Percentiles rank a stretch among this genome's conserved stretches.
phyloP scores from a whole-genome alignment of 2,797 vertebrate species.

The Pachyuromys duprasi region DNA sequence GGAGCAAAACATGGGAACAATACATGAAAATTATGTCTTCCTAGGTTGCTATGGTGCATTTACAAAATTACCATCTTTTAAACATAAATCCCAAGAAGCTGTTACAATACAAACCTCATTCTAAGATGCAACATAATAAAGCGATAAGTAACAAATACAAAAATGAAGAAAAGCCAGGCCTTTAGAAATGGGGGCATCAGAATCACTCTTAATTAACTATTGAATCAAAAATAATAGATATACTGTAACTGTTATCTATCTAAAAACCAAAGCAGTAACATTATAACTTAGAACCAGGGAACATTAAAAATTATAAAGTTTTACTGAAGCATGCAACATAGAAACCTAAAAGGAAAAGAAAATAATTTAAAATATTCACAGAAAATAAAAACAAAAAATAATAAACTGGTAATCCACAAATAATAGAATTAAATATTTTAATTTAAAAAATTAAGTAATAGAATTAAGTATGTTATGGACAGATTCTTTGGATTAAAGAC shows the following conservation, averaged over 20 bases:
- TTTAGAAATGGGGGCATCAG: constrained; percentile 29
- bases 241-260: background rate
- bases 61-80: constrained; percentile 64
- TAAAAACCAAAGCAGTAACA: constrained; percentile 9
- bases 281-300: background rate
- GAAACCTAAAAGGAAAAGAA: constrained; percentile 4
- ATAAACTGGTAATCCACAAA: constrained; percentile 23
- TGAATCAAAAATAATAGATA: constrained; percentile 45
- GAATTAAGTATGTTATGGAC: background rate
- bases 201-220: constrained; percentile 32
- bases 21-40: constrained; percentile 57
- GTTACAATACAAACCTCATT: constrained; percentile 50
- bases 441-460: background rate
- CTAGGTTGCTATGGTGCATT: constrained; percentile 17
- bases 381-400: constrained; percentile 39
- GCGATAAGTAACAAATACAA: constrained; percentile 36
- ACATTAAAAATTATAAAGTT: constrained; percentile 54
- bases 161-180: constrained; percentile 35
- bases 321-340: constrained; percentile 37
- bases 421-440: constrained; percentile 44
- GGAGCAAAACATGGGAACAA: constrained; percentile 56
- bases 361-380: background rate
- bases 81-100: constrained; percentile 56
- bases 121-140: constrained; percentile 42
- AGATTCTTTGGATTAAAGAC: background rate